Evolutionary conservation across 2,888 invertebrate genomes (phyloP).

Genomic region (Zygothrica quintamaculata): DNA sequence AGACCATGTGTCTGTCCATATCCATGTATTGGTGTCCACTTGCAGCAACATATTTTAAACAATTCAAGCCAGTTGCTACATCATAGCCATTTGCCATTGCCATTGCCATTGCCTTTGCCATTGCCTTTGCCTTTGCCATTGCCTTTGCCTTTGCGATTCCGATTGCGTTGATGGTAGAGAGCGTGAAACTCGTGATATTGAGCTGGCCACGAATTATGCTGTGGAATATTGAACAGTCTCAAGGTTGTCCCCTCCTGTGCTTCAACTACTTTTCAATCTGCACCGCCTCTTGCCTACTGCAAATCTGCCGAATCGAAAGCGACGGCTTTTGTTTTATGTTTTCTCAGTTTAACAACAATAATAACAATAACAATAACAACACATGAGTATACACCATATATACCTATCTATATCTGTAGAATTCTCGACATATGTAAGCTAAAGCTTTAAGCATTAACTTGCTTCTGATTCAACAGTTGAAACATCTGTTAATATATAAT

Average conservation of each 20-base stretch:
- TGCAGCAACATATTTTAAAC: slow-evolving; percentile 43
- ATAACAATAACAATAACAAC: slow-evolving; percentile 13
- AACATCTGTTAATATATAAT: background rate
- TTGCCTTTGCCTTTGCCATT: too few relatives aligned
- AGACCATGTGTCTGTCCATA: background rate
- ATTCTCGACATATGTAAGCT: slow-evolving; percentile 31
- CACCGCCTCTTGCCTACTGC: slow-evolving; percentile 28
- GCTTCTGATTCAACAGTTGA: slow-evolving; percentile 20
- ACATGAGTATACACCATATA: slow-evolving; percentile 1
- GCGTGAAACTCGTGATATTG: slow-evolving; percentile 67
- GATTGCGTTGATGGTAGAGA: slow-evolving; percentile 8
- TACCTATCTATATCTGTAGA: slow-evolving; percentile 6
- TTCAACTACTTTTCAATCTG: slow-evolving; percentile 1
- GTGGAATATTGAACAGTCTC: slow-evolving; percentile 74
- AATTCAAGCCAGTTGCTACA: slow-evolving; percentile 18
- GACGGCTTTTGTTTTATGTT: slow-evolving; percentile 54
- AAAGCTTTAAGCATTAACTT: slow-evolving; percentile 6
- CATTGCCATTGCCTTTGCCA: slow-evolving; percentile 34
- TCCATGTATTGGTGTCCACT: slow-evolving; percentile 44
- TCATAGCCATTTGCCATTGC: slow-evolving; percentile 22
- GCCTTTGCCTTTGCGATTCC: slow-evolving; percentile 24
- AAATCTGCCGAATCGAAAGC: slow-evolving; percentile 23
- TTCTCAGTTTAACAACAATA: slow-evolving; percentile 40
- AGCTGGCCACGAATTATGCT: slow-evolving; percentile 73
- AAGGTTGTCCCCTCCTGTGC: slow-evolving; percentile 63